Conservation (phyloP, 2,888 invertebrate species). For the Strigamia maritima region DNA sequence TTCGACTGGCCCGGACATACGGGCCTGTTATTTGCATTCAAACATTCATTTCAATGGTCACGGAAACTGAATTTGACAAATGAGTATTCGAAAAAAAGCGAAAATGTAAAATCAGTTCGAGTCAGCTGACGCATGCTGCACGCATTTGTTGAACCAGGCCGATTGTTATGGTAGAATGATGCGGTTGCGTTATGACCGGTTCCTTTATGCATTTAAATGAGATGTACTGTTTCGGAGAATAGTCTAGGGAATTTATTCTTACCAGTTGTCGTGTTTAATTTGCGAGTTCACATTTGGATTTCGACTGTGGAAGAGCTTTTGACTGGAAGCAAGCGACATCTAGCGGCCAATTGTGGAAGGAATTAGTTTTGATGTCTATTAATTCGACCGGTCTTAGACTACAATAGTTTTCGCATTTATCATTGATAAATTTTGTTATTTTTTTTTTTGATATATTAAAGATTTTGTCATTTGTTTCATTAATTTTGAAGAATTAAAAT, state of each 20-base stretch:
- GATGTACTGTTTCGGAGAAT: background rate
- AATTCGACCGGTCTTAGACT: no score
- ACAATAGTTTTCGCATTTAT: no score
- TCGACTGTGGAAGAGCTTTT: background rate
- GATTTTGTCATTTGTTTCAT: no score
- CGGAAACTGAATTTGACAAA: background rate
- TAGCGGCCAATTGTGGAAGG: background rate
- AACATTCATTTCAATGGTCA: background rate
- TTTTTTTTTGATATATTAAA: no score
- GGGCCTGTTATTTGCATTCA: background rate
- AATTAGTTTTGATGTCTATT: background rate
- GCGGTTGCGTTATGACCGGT: background rate
- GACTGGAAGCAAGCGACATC: background rate
- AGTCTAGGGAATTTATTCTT: background rate
- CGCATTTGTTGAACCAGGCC: background rate
- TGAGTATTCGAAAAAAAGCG: background rate
- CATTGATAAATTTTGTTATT: no score
- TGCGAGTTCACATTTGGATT: background rate
- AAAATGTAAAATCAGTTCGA: background rate
- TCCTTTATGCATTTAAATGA: background rate
- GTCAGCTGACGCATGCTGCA: background rate
- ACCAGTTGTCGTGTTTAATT: background rate
- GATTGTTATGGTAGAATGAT: background rate
- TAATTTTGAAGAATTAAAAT: no score
- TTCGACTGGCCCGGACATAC: background rate